Percentiles rank a stretch among this genome's conserved stretches.
These are phyloP conservation scores for Elachura formosa DNA, from an alignment of 2,113 vertebrate species.

Conservation along the genomic window DNA sequence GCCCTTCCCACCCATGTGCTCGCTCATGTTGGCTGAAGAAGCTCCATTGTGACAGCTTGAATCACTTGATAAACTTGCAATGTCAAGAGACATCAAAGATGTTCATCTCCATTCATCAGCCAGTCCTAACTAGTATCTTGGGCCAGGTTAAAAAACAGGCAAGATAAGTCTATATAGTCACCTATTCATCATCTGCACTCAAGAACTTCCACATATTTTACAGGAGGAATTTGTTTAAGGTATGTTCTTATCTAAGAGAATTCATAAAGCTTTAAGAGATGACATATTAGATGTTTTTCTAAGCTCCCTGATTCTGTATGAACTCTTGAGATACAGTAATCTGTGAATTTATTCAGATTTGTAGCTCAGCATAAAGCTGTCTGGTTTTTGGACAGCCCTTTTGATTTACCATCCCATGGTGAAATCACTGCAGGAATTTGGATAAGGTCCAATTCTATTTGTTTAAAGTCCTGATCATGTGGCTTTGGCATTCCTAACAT, in stretches of 20 bases:
- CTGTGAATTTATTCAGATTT: constrained; percentile 32
- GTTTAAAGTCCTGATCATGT: constrained; percentile 59
- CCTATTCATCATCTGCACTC: not conserved
- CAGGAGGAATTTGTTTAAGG: constrained; percentile 15
- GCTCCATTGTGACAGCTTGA: not conserved
- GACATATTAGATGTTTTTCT: constrained; percentile 7
- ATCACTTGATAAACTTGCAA: not conserved
- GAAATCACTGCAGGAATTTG: constrained; percentile 52
- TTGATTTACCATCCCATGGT: constrained; percentile 61
- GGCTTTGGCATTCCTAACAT: constrained; percentile 58
- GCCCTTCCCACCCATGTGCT: not conserved
- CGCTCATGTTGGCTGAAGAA: not conserved
- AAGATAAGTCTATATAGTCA: not conserved
- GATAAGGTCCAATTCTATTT: constrained; percentile 60
- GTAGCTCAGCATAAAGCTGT: constrained; percentile 31
- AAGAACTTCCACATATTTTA: not conserved
- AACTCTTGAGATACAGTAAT: not conserved
- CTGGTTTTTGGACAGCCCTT: constrained; percentile 46
- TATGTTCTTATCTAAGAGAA: constrained; percentile 33
- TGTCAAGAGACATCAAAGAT: not conserved
- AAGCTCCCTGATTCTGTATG: not conserved
- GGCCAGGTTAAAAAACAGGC: not conserved
- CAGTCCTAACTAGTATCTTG: not conserved
- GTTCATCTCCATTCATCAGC: not conserved
- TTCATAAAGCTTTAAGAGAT: not conserved